Base-by-base conservation (phyloP, 2,888 invertebrate genomes). In the Euplagia quadripunctaria region DNA sequence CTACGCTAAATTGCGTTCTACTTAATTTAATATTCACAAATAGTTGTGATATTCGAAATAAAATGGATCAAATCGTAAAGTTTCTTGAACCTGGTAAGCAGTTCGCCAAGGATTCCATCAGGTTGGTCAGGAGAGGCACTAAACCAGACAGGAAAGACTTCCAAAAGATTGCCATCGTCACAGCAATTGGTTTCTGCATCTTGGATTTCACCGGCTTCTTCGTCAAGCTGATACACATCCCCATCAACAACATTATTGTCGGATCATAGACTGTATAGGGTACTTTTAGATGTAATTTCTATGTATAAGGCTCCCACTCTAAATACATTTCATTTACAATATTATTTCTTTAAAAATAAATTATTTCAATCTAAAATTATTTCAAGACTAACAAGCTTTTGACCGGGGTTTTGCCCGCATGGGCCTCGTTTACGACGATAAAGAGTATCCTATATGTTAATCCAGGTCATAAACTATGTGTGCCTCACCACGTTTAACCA, bases 191-290 rank as follows among this genome's bases (percentile, higher is more conserved):
- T 74, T 99, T 99, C 96, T 99, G 99, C 94, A 99, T 99, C 93
- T 99, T 99, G 99, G 99, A 99, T 74, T 99, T 99, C 96, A 99
- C 99, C 92, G 99, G 99, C 87, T 99, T 99, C 97, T 99, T 99
- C 88, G 99, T 99, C 58, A 99, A 99, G 96, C 97, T 99, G 86
- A 99, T 99, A 95, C 99, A 99, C 95, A 99, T 99, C 94, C 99
- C 99, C 82, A 99, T 99, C 96, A 99, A 99, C 96, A 98, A 98
- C 94, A 98, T 99, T 91, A 98, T 98, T 94, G 98, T 99, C 91
- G 98, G 98, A 93, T 98, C 98, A 92, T 97, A 97, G 93, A 87
- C 70, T 83, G 71, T 80, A 64, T 91, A 91, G 86, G 72, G 75
- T 81, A 83, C 75, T 83, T 80, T 74, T 90, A 90, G 86, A 86